Conservation (phyloP, 2,888 invertebrate species). For the Aphodius granarius region DNA sequence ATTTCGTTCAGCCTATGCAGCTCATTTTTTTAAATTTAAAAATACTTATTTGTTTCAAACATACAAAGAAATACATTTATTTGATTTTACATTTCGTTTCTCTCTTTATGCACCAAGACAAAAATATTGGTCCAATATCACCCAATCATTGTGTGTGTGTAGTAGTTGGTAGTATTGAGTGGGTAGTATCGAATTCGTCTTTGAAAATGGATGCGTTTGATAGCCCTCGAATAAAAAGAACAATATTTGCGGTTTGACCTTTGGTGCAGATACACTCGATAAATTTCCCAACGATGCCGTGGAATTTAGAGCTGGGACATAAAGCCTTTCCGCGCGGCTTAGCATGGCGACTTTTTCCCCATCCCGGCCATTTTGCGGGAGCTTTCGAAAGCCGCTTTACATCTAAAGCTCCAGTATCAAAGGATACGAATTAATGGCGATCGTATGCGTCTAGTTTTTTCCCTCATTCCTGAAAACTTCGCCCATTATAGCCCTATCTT, state of each 20-base stretch:
- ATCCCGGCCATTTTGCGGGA: background rate
- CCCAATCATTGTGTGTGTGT: no score
- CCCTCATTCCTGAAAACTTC: background rate
- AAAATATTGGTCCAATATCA: no score
- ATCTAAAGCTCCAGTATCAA: background rate
- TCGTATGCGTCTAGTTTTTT: background rate
- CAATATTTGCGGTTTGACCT: background rate
- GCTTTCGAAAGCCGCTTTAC: background rate
- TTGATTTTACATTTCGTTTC: no score
- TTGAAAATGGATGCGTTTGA: no score
- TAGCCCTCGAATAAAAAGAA: background rate
- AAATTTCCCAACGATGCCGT: background rate
- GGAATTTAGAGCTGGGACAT: background rate
- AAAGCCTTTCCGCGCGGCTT: background rate
- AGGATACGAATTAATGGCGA: background rate
- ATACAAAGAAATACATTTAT: no score
- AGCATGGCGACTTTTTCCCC: background rate
- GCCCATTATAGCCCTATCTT: background rate
- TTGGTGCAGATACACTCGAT: background rate
- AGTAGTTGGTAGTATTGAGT: no score
- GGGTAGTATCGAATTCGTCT: no score
- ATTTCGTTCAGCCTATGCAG: no score
- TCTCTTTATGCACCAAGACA: no score
- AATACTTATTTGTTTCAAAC: no score
- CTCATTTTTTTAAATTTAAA: no score